phyloP scores from a whole-genome alignment of 2,797 vertebrate genomes.

The Botia almorhae region DNA sequence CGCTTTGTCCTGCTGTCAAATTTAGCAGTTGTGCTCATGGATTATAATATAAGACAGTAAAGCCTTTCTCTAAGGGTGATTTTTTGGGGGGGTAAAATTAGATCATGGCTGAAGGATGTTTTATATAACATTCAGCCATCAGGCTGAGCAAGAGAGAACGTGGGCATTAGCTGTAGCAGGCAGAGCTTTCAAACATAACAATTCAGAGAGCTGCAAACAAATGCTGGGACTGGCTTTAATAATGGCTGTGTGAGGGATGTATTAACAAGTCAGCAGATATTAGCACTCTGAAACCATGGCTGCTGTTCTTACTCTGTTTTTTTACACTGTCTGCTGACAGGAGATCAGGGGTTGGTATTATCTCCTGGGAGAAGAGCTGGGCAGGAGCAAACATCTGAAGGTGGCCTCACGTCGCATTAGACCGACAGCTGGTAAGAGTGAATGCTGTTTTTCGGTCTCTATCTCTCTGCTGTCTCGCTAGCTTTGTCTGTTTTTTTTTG shows the following conservation, averaged over 20 bases:
- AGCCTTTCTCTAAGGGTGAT: constrained; percentile 7
- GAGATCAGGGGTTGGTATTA: constrained; percentile 88
- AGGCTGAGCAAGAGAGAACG: constrained; percentile 13
- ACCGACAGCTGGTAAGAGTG: constrained; percentile 61
- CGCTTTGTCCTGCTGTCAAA: constrained; percentile 12
- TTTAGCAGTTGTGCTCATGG: constrained; percentile 3
- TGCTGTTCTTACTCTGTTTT: constrained; percentile 28
- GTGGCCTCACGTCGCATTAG: constrained; percentile 74
- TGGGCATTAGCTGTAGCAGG: constrained; percentile 11
- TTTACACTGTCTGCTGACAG: constrained; percentile 68
- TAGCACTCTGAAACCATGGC: neutral
- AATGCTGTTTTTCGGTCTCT: constrained; percentile 2
- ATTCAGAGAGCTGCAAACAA: neutral
- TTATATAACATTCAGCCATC: constrained; percentile 34
- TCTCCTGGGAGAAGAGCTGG: constrained; percentile 84
- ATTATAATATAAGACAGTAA: constrained; percentile 24
- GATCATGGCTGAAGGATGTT: constrained; percentile 34
- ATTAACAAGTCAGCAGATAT: constrained; percentile 17
- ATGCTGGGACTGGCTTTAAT: constrained; percentile 6
- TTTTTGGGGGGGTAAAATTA: constrained; percentile 24
- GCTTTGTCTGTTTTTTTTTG: constrained; percentile 4
- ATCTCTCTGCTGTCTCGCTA: neutral
- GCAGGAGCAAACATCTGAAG: constrained; percentile 87
- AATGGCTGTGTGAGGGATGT: neutral
- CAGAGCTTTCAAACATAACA: constrained; percentile 4